Conservation (phyloP, 1,140 invertebrate species). For the Wiebesia pumilae region DNA sequence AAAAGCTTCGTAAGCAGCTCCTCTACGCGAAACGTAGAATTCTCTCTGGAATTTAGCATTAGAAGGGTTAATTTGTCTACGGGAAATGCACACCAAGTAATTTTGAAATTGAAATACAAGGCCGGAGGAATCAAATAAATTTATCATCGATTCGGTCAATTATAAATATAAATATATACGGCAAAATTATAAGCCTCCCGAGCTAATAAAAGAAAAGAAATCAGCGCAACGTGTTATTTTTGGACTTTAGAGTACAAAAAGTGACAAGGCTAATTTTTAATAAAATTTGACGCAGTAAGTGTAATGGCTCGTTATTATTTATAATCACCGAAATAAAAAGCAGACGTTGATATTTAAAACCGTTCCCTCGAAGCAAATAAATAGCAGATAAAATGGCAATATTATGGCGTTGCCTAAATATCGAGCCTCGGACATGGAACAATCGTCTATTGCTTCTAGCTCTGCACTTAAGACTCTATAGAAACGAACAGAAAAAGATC, state of each 20-base stretch:
- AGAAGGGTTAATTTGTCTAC: too few relatives aligned
- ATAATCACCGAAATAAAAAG: not conserved
- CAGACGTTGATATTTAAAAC: not conserved
- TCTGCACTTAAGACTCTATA: slow-evolving; percentile 3
- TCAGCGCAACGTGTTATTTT: not conserved
- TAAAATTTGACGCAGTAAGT: not conserved
- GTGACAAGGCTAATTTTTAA: not conserved
- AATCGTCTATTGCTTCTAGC: not conserved
- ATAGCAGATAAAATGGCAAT: not conserved
- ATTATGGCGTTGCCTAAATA: not conserved
- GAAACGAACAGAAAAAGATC: not conserved
- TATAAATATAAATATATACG: too few relatives aligned
- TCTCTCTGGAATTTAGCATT: too few relatives aligned
- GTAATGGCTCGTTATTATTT: not conserved
- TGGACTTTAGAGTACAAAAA: not conserved
- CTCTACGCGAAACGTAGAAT: too few relatives aligned
- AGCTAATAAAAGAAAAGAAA: not conserved
- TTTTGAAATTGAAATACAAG: too few relatives aligned
- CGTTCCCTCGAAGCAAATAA: not conserved
- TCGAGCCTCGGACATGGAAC: not conserved
- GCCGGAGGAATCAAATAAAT: too few relatives aligned
- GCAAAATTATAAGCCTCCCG: too few relatives aligned
- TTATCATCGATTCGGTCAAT: too few relatives aligned
- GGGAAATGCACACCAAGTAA: too few relatives aligned
- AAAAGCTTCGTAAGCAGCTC: too few relatives aligned